phyloP scores from a whole-genome alignment of 1,140 invertebrate species.

The Kradibia gibbosae region DNA sequence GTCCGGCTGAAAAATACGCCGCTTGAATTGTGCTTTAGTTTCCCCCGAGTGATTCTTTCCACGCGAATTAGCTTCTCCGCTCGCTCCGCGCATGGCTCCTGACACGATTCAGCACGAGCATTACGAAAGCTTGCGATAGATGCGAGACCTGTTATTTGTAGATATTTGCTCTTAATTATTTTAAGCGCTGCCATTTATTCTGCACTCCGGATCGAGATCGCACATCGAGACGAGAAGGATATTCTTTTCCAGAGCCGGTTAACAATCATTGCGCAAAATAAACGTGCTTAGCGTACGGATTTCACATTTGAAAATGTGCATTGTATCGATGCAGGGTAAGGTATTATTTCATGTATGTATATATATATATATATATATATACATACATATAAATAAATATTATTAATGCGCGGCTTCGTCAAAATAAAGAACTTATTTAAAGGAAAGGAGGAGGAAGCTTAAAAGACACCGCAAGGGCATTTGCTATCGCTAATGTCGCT shows the following conservation, averaged over 20 bases:
- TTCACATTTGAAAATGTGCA: background rate
- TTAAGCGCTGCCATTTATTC: background rate
- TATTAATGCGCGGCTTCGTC: background rate
- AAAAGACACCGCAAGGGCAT: background rate
- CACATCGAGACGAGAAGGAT: background rate
- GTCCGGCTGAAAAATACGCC: background rate
- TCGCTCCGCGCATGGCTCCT: no score
- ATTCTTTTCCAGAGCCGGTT: background rate
- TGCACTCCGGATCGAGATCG: background rate
- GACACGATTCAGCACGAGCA: no score
- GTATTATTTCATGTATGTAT: no score
- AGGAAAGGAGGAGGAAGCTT: background rate
- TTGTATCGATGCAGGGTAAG: no score
- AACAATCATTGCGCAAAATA: background rate
- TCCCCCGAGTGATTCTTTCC: no score
- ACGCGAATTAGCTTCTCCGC: no score
- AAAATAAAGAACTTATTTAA: background rate
- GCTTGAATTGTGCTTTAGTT: no score
- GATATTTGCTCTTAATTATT: background rate
- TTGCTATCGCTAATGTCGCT: background rate
- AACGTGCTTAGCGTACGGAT: background rate
- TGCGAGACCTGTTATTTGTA: no score
- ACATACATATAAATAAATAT: background rate
- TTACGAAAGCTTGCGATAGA: no score
- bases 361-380: no score